Evolutionary conservation across 1,140 invertebrate genomes (phyloP).

Genomic region (Diabrotica virgifera): DNA sequence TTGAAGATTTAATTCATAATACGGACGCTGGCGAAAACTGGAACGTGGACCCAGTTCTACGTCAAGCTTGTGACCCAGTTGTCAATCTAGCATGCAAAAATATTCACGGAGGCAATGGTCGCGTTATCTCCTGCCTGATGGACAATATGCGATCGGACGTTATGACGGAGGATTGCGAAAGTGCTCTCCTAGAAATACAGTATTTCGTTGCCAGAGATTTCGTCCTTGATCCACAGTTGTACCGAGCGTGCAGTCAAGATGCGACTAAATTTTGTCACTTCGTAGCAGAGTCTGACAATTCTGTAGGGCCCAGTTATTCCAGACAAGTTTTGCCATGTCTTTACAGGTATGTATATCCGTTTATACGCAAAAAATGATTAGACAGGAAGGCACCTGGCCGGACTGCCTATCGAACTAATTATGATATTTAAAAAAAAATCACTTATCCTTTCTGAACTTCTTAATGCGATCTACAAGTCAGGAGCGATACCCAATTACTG

Average conservation of each 20-base stretch:
- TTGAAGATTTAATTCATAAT: conserved; percentile 76
- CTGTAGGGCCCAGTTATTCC: conserved; percentile 64
- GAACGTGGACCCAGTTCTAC: conserved; percentile 86
- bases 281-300: conserved; percentile 70
- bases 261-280: conserved; percentile 78
- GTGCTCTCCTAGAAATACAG: conserved; percentile 90
- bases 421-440: too few species aligned
- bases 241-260: conserved; percentile 80
- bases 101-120: conserved; percentile 65
- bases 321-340: conserved; percentile 89
- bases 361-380: too few species aligned
- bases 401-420: too few species aligned
- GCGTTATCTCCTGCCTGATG: conserved; percentile 92
- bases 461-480: too few species aligned
- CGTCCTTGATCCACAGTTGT: conserved; percentile 86
- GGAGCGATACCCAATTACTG: too few species aligned
- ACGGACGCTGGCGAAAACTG: conserved; percentile 86
- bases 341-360: conserved; percentile 54
- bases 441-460: too few species aligned
- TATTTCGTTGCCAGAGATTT: conserved; percentile 96
- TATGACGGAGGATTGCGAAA: conserved; percentile 89
- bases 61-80: conserved; percentile 79
- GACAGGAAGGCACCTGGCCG: too few species aligned
- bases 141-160: conserved; percentile 76
- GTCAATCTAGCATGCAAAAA: conserved; percentile 71